Conservation (phyloP, 2,113 vertebrate species). For the Salvelinus fontinalis region DNA sequence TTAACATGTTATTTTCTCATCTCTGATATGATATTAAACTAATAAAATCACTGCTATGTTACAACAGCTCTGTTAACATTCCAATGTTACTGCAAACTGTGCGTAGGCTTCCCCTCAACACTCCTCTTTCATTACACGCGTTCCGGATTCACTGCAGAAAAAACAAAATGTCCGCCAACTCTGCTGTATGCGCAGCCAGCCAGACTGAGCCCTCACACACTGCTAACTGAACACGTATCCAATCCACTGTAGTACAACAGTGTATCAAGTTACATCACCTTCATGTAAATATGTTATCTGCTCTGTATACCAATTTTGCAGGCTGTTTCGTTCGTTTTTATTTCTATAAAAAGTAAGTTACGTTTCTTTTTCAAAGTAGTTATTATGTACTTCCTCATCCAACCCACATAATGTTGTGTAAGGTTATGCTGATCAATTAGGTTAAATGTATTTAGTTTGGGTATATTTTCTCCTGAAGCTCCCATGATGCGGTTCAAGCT, state of each 20-base stretch:
- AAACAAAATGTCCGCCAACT: constrained; percentile 68
- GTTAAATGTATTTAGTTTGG: background rate
- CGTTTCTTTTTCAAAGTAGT: background rate
- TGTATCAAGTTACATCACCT: constrained; percentile 29
- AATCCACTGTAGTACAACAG: constrained; percentile 20
- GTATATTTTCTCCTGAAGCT: background rate
- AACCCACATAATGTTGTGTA: too few relatives aligned
- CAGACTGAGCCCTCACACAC: constrained; percentile 41
- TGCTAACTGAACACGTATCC: constrained; percentile 54
- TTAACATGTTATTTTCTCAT: background rate
- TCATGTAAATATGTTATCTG: constrained; percentile 1
- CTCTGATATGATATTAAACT: background rate
- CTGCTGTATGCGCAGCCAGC: constrained; percentile 50
- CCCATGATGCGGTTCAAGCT: constrained; percentile 4
- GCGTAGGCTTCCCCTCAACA: constrained; percentile 41
- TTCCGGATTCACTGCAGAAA: constrained; percentile 55
- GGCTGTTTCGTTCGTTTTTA: background rate
- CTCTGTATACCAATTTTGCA: background rate
- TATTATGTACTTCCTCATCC: background rate
- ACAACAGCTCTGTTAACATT: constrained; percentile 49
- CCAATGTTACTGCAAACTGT: constrained; percentile 58
- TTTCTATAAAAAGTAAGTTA: background rate
- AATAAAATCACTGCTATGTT: constrained; percentile 15
- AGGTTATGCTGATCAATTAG: background rate
- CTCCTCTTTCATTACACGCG: constrained; percentile 43